These are phyloP conservation scores for Nematostella vectensis DNA, from an alignment of 92 coral and sea anemone species.

Conservation along the genomic window DNA sequence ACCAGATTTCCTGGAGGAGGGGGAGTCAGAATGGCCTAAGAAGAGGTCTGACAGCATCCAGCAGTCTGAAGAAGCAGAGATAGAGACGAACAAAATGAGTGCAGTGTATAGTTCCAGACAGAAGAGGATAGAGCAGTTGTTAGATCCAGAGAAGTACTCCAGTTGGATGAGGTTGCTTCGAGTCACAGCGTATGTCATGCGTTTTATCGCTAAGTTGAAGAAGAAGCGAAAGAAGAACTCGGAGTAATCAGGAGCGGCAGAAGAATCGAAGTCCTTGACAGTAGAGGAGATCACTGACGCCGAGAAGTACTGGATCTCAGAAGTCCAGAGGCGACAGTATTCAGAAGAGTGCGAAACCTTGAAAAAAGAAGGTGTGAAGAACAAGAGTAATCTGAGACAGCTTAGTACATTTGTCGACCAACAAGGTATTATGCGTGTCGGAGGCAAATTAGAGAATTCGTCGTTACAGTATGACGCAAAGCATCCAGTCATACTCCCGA, in stretches of 20 bases:
- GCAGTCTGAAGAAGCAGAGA: slow-evolving; percentile 14
- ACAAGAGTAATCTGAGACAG: slow-evolving; percentile 1
- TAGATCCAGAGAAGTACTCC: background rate
- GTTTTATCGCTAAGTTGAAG: too few relatives aligned
- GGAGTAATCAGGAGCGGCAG: background rate
- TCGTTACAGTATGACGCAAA: slow-evolving; percentile 34
- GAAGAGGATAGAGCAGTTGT: slow-evolving; percentile 1
- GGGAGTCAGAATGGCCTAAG: too few relatives aligned
- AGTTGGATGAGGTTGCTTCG: background rate
- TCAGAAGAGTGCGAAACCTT: slow-evolving; percentile 14
- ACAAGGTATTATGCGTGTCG: slow-evolving; percentile 34
- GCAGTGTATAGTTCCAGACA: too few relatives aligned
- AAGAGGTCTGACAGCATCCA: too few relatives aligned
- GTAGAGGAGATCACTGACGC: background rate
- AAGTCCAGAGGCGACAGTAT: slow-evolving; percentile 11
- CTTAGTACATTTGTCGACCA: slow-evolving; percentile 25
- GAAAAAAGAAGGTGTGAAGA: slow-evolving; percentile 1
- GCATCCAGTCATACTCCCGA: slow-evolving; percentile 28
- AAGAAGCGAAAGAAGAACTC: too few relatives aligned
- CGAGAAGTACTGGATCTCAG: background rate
- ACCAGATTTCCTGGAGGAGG: slow-evolving; percentile 17
- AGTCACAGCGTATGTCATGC: background rate
- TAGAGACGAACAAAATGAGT: too few relatives aligned
- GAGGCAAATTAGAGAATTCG: slow-evolving; percentile 34
- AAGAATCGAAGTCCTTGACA: background rate